Percentiles rank a stretch among this genome's conserved stretches.
These are phyloP conservation scores for Abramis brama DNA, from an alignment of 2,113 vertebrate species.

Conservation along the genomic window DNA sequence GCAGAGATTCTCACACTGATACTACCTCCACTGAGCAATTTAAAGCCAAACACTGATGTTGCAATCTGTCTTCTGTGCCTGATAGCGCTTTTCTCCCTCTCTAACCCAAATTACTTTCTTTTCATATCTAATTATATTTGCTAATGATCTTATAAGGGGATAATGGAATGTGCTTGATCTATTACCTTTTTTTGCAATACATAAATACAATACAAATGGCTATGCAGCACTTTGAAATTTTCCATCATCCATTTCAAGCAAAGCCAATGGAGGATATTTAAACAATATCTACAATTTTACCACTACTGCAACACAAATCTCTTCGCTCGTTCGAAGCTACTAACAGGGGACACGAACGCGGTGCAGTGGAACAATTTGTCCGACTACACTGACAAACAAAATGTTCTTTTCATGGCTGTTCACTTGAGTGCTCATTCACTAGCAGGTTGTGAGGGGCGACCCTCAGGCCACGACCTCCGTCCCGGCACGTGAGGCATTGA, in stretches of 20 bases:
- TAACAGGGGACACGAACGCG: background rate
- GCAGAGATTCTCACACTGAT: conserved; percentile 79
- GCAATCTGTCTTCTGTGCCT: conserved; percentile 84
- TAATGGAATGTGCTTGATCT: conserved; percentile 85
- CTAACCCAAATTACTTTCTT: conserved; percentile 83
- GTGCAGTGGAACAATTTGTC: conserved; percentile 19
- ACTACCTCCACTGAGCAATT: conserved; percentile 83
- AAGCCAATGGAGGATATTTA: conserved; percentile 35
- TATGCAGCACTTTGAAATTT: conserved; percentile 64
- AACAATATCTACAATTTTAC: conserved; percentile 22
- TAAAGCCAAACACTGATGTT: conserved; percentile 83
- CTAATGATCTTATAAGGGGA: conserved; percentile 86
- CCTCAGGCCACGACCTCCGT: conserved; percentile 1
- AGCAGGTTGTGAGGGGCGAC: conserved; percentile 16
- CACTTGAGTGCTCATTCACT: conserved; percentile 17
- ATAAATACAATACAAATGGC: conserved; percentile 84
- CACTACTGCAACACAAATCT: background rate
- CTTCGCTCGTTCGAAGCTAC: background rate
- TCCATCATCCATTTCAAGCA: conserved; percentile 49
- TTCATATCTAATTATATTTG: conserved; percentile 87
- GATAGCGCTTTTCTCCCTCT: conserved; percentile 82
- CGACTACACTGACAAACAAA: background rate
- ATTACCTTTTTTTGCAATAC: conserved; percentile 82
- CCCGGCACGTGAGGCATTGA: conserved; percentile 13
- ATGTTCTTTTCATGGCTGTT: background rate